Base-by-base conservation (phyloP, 2,888 invertebrate genomes). In the Dicranocentrus wangi region DNA sequence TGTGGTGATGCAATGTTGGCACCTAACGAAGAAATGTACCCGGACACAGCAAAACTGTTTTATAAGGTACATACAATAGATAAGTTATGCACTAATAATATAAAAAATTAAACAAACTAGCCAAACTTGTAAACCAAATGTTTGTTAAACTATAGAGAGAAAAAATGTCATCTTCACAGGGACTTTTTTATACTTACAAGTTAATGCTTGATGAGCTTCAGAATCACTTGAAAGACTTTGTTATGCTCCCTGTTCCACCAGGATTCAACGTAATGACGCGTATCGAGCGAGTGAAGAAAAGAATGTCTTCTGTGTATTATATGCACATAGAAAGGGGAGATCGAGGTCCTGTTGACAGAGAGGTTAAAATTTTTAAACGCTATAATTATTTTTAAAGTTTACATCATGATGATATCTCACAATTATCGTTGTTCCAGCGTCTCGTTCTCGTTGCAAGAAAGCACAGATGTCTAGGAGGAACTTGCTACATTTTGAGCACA, bases 281-380 rank as follows among this genome's bases (percentile, higher is more conserved):
- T 84, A 99, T 99, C 87, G 98, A 97, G 0, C 91, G 99, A 32
- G 99, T 99, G 89, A 93, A 98, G 85, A 97, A 97, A 88, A 99
- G 99, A 0, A 91, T 99, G 23, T 99, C 95, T 89, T 99, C 99
- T 0, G 98, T 98, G 0, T 99, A 99, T 90, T 99, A 96, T 89
- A 90, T 99, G 87, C 99, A 99, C 89, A 90, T 99, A 86, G 99
- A 99, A 89, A 92, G 96, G 84, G 97, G 97, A 87, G n/a, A n/a
- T n/a, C n/a, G n/a, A n/a, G 65, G 55, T 25, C 75, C 81, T 23
- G 81, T 66, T 1, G 81, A 76, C 21, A 96, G 96, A 89, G 97
- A 97, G 90, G 95, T 65, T 27, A 19, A n/a, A n/a, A n/a, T n/a
- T n/a, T n/a, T n/a, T n/a, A n/a, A n/a, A n/a, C n/a, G n/a, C n/a